phyloP scores from a whole-genome alignment of 1,140 invertebrate genomes.

The Hyles vespertilio region DNA sequence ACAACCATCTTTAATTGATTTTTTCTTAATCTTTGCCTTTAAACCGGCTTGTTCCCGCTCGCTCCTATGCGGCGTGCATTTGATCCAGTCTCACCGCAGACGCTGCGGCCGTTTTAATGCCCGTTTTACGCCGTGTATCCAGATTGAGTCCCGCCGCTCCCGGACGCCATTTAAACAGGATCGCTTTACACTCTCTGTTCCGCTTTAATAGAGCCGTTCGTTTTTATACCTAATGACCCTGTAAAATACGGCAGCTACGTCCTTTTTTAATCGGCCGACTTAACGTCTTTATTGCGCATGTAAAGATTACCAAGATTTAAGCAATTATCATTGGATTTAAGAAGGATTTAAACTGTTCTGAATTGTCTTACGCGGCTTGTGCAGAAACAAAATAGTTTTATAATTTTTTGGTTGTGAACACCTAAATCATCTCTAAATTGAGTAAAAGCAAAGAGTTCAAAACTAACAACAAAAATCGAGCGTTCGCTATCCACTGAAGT shows the following conservation, averaged over 20 bases:
- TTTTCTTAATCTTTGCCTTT: no score
- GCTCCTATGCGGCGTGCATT: not conserved
- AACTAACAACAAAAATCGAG: not conserved
- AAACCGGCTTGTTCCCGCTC: not conserved
- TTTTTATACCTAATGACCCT: constrained; percentile 62
- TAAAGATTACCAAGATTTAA: not conserved
- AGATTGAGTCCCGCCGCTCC: constrained; percentile 41
- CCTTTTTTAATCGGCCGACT: constrained; percentile 20
- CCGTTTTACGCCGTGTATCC: constrained; percentile 53
- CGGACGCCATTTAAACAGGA: constrained; percentile 43
- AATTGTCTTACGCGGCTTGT: no score
- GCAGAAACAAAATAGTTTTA: no score
- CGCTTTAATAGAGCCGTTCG: constrained; percentile 53
- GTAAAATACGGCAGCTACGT: constrained; percentile 40
- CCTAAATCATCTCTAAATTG: no score
- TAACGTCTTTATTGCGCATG: constrained; percentile 9
- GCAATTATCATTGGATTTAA: no score
- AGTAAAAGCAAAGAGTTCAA: no score
- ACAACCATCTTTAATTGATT: no score
- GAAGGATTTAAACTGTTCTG: no score
- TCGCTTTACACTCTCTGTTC: constrained; percentile 59
- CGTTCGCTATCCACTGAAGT: constrained; percentile 1
- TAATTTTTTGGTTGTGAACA: no score
- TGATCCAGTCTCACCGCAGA: constrained; percentile 31
- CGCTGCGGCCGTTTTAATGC: constrained; percentile 44